phyloP scores from a whole-genome alignment of 2,113 vertebrate genomes.

The Beaufortia kweichowensis region DNA sequence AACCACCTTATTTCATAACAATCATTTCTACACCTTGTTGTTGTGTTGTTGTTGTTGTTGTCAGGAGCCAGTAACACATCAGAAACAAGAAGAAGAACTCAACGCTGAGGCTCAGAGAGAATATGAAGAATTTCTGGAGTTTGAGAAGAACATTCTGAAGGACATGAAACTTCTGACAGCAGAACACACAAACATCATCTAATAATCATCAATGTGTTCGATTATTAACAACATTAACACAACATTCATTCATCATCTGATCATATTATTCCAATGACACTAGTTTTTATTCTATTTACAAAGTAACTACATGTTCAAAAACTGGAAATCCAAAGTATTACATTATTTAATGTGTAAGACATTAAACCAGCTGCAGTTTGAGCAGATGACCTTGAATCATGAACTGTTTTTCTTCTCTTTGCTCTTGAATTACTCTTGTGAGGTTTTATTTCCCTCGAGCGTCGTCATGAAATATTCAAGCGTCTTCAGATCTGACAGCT shows the following conservation, averaged over 20 bases:
- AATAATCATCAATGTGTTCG: too few species aligned
- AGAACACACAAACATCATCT: constrained; percentile 9
- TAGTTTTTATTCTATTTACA: too few species aligned
- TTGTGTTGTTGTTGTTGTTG: not conserved
- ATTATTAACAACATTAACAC: too few species aligned
- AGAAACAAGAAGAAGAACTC: constrained; percentile 61
- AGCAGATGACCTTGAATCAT: constrained; percentile 28
- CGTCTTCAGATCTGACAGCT: not conserved
- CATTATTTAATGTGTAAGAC: constrained; percentile 8
- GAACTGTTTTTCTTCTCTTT: not conserved
- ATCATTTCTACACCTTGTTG: too few species aligned
- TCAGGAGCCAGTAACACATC: constrained; percentile 56
- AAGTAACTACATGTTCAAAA: not conserved
- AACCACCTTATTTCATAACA: too few species aligned
- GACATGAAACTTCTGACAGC: constrained; percentile 57
- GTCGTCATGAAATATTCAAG: not conserved
- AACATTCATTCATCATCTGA: too few species aligned
- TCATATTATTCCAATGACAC: too few species aligned
- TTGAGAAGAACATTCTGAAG: constrained; percentile 69
- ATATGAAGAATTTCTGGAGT: constrained; percentile 59
- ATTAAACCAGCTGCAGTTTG: not conserved
- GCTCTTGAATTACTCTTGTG: constrained; percentile 12
- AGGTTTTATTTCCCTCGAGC: not conserved
- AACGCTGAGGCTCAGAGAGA: constrained; percentile 63
- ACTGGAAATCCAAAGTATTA: too few species aligned